Conservation (phyloP, 2,113 vertebrate species). For the Aphelocoma coerulescens region DNA sequence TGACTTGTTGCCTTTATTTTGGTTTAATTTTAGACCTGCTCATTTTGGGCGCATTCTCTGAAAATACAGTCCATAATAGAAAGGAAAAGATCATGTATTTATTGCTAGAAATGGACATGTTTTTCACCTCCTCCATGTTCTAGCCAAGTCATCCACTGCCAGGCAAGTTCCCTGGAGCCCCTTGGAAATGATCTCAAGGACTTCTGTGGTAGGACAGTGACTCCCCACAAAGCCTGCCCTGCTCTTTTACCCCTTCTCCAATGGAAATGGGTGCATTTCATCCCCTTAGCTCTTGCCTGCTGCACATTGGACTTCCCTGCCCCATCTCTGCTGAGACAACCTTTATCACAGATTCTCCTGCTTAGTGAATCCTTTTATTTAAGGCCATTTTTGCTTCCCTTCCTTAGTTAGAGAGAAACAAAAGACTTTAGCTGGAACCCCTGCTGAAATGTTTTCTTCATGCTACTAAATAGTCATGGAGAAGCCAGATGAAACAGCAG, state of each 20-base stretch:
- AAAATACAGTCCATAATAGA: not conserved
- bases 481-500: not conserved
- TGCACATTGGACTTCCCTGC: not conserved
- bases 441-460: not conserved
- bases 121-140: not conserved
- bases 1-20: not conserved
- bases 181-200: accelerated
- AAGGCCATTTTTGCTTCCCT: not conserved
- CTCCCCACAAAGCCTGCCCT: not conserved
- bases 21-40: not conserved
- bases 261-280: not conserved
- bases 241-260: not conserved
- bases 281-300: not conserved
- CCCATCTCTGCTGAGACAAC: not conserved
- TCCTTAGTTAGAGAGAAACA: not conserved
- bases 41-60: accelerated
- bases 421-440: not conserved
- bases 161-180: not conserved
- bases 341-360: not conserved
- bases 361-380: not conserved
- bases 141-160: not conserved
- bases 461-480: not conserved
- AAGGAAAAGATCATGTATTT: not conserved
- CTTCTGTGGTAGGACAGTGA: not conserved
- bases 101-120: not conserved